Conservation (phyloP, 2,113 vertebrate genomes). For the Lophotis ruficrista region DNA sequence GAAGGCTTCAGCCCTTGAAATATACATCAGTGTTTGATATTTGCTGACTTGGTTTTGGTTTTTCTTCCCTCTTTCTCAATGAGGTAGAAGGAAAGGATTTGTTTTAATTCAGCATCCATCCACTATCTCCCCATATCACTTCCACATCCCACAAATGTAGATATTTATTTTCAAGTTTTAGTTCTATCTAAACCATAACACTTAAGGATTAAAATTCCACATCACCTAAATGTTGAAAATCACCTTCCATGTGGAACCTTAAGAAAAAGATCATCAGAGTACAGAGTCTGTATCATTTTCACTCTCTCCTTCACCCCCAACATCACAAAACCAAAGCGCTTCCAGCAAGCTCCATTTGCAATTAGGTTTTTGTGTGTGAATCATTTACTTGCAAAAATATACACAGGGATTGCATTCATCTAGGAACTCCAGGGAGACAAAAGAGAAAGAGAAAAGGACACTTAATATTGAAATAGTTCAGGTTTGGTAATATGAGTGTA, state of each 20-base stretch:
- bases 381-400: slow-evolving; percentile 15
- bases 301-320: background rate
- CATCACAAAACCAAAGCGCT: background rate
- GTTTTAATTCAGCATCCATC: background rate
- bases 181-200: background rate
- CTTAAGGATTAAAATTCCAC: background rate
- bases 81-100: background rate
- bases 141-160: background rate
- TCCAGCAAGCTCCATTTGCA: background rate
- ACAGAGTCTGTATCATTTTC: background rate
- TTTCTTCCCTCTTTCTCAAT: background rate
- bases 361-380: background rate
- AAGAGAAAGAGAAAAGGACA: background rate
- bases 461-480: background rate
- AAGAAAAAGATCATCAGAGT: background rate
- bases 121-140: background rate
- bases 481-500: background rate
- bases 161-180: background rate
- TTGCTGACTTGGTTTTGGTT: background rate
- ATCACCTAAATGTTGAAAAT: background rate
- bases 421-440: background rate
- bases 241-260: background rate
- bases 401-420: background rate
- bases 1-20: background rate
- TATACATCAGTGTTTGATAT: background rate